Percentiles rank a stretch among this genome's conserved stretches.
phyloP scores from a whole-genome alignment of 2,797 vertebrate genomes.

The Catharus ustulatus region DNA sequence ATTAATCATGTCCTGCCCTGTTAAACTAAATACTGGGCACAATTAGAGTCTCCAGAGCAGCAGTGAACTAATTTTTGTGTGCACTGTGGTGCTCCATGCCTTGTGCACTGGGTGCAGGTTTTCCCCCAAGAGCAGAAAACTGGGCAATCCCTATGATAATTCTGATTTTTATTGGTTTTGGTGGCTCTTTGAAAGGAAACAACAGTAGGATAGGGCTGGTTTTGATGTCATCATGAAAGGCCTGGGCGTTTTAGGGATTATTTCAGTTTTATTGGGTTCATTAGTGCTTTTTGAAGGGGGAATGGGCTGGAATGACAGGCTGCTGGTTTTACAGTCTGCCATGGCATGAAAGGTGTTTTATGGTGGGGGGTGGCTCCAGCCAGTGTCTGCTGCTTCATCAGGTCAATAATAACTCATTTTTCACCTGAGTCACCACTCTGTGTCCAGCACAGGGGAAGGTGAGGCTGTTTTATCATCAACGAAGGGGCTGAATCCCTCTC shows the following conservation, averaged over 20 bases:
- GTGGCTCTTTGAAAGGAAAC: constrained; percentile 60
- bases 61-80: neutral
- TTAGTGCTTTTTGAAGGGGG: neutral
- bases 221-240: neutral
- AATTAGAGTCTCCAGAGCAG: neutral
- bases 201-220: neutral
- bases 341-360: constrained; percentile 69
- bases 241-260: constrained; percentile 3
- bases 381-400: constrained; percentile 55
- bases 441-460: constrained; percentile 71
- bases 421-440: constrained; percentile 59
- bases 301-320: constrained; percentile 40
- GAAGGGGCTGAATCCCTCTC: neutral
- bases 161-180: constrained; percentile 63
- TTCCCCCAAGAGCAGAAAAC: neutral
- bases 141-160: neutral
- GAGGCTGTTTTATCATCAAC: constrained; percentile 59
- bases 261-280: constrained; percentile 59
- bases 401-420: constrained; percentile 67
- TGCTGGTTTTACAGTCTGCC: constrained; percentile 60
- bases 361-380: constrained; percentile 68
- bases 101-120: neutral
- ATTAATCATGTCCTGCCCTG: neutral
- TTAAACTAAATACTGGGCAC: neutral
- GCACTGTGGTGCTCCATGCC: neutral